Base-by-base conservation (phyloP, 2,888 invertebrate genomes). In the Cotesia congregata region DNA sequence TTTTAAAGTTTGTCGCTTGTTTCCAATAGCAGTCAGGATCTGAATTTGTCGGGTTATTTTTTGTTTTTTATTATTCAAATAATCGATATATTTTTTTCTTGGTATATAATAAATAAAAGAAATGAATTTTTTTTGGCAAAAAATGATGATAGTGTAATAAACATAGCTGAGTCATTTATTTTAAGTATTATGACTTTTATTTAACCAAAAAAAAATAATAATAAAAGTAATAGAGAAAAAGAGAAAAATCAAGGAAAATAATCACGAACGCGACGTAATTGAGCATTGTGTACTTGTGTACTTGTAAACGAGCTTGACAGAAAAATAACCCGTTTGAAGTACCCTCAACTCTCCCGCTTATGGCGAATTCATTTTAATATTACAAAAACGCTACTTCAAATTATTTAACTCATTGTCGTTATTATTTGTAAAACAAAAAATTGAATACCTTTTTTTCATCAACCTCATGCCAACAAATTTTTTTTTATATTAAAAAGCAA, bases 251-350 rank as follows among this genome's bases (percentile, higher is more conserved):
- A 38, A 73, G 78, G 75, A 69, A 80, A 80, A 78, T 78, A 79
- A 67, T 65, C 30, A 68, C 69, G 78, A 77, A 75, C 74, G 76
- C 76, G 77, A 74, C 75, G 77, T 81, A 81, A 81, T 81, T 80
- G 80, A 79, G 77, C 79, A 75, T 73, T 77, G 62, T 77, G 72
- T 72, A 76, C 77, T 76, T 70, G 74, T 70, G 74, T 74, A 70
- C 76, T 69, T 68, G 41, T 76, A 62, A 76, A 76, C 75, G 77
- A 77, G 71, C 69, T 76, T 77, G 62, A 78, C 77, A 79, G 74
- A 64, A 74, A 72, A 62, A 69, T 67, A 67, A 72, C 64, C 67
- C 72, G 50, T 50, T 74, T 50, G 15, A 68, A 76, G 72, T 60
- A n/a, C 76, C 60, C 40, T 61, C 61, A 20, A 38, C 59, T 20